phyloP scores from a whole-genome alignment of 2,888 invertebrate species.

The Mayetiola destructor region DNA sequence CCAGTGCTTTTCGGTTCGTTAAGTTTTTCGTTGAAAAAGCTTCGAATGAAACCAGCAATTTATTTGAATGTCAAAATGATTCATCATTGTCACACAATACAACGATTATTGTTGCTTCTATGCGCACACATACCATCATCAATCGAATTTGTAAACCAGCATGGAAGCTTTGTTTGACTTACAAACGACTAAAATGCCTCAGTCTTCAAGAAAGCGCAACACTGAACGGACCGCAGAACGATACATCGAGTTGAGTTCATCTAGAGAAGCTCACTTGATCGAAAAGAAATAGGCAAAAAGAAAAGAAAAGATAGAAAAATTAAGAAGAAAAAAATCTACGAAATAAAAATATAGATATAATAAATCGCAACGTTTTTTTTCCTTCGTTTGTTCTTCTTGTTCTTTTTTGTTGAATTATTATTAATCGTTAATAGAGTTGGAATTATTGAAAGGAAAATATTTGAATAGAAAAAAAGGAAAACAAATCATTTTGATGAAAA shows the following conservation, averaged over 20 bases:
- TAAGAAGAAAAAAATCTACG: too few species aligned
- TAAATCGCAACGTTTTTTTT: too few species aligned
- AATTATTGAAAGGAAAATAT: too few species aligned
- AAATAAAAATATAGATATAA: too few species aligned
- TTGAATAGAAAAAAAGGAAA: conserved; percentile 10
- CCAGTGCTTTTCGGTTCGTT: neutral
- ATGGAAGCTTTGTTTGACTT: neutral
- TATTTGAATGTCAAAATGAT: neutral
- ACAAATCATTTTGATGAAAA: neutral
- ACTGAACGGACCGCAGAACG: neutral
- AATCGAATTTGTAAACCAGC: neutral
- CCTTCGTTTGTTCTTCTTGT: too few species aligned
- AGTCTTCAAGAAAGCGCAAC: conserved; percentile 13
- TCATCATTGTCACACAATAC: neutral
- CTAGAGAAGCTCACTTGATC: conserved; percentile 9
- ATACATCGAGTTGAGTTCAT: neutral
- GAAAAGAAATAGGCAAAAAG: too few species aligned
- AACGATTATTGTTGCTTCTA: neutral
- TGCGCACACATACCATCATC: neutral
- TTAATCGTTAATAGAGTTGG: too few species aligned
- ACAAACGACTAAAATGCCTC: neutral
- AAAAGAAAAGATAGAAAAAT: too few species aligned
- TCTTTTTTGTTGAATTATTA: too few species aligned
- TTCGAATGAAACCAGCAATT: too few species aligned
- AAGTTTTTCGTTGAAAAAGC: neutral